Evolutionary conservation across 1,140 invertebrate species (phyloP), one percentile per base, ranked within the genome.

Genomic region (Monochamus saltuarius): DNA sequence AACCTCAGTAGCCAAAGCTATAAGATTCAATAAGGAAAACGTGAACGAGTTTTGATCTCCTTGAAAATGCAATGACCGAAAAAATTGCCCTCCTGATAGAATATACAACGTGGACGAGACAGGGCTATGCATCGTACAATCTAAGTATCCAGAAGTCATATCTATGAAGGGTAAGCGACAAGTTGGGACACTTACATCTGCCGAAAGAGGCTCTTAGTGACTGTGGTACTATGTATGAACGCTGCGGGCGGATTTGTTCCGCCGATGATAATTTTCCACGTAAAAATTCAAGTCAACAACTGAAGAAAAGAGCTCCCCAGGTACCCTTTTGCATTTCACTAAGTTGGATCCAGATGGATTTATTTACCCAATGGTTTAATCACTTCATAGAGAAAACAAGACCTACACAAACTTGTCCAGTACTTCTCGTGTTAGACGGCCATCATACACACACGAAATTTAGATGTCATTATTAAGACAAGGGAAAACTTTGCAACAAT

Each of bases 141-240:
- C 53, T 6, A 56, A 46, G 29, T 16, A 10, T 14, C 16, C 53
- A 7, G 7, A 56, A 35, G 13, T 9, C 29, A 39, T 56, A 4
- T 19, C 11, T 14, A 3, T 34, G 4, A 56, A 43, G 19, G 22
- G 43, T 4, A 56, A 56, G 43, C 16, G 52, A 9, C 53, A 56
- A 49, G 60, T 82, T 9, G 79, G 75, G 37, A 64, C 72, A 39
- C 19, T 80, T 4, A 79, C 75, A 6, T 79, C 77, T 42, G 77
- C 73, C 56, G 81, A 82, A 69, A 68, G 79, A 46, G 80, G 78
- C 22, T 73, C 73, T 71, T 77, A 38, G 39, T 67, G 17, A 77
- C 68, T 14, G 9, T 60, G 43, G 56, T 63, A 19, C 6, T 68
- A 8, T 60, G 66, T 42, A 78, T 77, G 73, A 78, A 66, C 58